phyloP scores from a whole-genome alignment of 2,797 vertebrate species.

The Phrynocephalus forsythii region DNA sequence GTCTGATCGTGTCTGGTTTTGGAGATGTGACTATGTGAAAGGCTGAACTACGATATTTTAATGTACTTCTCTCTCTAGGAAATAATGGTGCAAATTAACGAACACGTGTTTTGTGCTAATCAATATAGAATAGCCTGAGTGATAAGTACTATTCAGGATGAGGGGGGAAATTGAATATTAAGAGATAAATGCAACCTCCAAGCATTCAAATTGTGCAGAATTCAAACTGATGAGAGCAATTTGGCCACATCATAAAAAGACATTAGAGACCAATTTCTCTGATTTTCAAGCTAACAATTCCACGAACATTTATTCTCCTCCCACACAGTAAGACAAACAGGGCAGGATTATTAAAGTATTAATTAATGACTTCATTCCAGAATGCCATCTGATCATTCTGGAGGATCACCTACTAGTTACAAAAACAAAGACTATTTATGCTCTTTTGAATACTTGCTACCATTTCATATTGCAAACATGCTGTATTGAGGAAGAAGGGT shows the following conservation, averaged over 20 bases:
- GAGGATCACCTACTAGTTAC: not conserved
- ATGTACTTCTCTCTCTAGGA: not conserved
- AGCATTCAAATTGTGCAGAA: slow-evolving; percentile 9
- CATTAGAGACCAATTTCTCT: slow-evolving; percentile 7
- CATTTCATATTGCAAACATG: not conserved
- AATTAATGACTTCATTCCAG: not conserved
- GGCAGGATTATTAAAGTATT: not conserved
- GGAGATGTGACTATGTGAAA: not conserved
- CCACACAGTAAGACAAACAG: not conserved
- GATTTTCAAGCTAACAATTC: slow-evolving; percentile 12
- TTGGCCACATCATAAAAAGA: slow-evolving; percentile 12
- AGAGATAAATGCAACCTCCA: slow-evolving; percentile 21
- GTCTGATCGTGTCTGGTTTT: too few species aligned
- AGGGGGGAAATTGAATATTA: slow-evolving; percentile 14
- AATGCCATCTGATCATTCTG: not conserved
- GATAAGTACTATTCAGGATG: not conserved
- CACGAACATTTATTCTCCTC: not conserved
- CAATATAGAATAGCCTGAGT: not conserved
- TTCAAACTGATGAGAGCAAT: slow-evolving; percentile 23
- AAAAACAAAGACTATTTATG: not conserved
- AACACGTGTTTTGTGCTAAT: slow-evolving; percentile 15
- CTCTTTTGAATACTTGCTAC: not conserved
- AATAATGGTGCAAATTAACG: not conserved
- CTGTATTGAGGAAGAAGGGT: not conserved
- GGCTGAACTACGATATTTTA: not conserved